phyloP scores from a whole-genome alignment of 2,113 vertebrate genomes.

The Antechinus flavipes region DNA sequence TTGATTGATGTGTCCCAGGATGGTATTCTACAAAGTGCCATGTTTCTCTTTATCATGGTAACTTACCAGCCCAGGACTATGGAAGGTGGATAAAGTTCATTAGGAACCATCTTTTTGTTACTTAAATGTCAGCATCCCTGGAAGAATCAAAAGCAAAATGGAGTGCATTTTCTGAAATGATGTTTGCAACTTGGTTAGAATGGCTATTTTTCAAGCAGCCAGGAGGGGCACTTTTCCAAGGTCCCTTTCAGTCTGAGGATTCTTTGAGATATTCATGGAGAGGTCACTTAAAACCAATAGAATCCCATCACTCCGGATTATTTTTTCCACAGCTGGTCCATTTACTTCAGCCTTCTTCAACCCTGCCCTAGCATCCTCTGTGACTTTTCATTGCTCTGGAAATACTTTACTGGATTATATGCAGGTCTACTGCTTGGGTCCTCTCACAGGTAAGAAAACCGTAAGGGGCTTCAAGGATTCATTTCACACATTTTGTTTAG shows the following conservation, averaged over 20 bases:
- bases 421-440: slow-evolving; percentile 92
- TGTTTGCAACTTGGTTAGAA: not conserved
- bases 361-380: slow-evolving; percentile 87
- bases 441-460: slow-evolving; percentile 86
- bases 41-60: not conserved
- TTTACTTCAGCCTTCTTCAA: slow-evolving; percentile 91
- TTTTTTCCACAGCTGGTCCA: slow-evolving; percentile 82
- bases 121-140: not conserved
- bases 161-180: not conserved
- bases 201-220: not conserved
- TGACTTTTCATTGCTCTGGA: slow-evolving; percentile 92
- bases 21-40: not conserved
- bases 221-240: not conserved
- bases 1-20: not conserved
- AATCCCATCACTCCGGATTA: not conserved
- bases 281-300: not conserved
- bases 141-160: not conserved
- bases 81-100: not conserved
- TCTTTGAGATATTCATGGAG: not conserved
- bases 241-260: not conserved
- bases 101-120: not conserved
- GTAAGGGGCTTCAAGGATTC: fast-evolving
- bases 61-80: not conserved
- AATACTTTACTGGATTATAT: slow-evolving; percentile 87
- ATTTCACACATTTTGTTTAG: not conserved